Evolutionary conservation across 2,888 invertebrate species (phyloP), one percentile per base, ranked within the genome.

Genomic region (Drosophila mercatorum): DNA sequence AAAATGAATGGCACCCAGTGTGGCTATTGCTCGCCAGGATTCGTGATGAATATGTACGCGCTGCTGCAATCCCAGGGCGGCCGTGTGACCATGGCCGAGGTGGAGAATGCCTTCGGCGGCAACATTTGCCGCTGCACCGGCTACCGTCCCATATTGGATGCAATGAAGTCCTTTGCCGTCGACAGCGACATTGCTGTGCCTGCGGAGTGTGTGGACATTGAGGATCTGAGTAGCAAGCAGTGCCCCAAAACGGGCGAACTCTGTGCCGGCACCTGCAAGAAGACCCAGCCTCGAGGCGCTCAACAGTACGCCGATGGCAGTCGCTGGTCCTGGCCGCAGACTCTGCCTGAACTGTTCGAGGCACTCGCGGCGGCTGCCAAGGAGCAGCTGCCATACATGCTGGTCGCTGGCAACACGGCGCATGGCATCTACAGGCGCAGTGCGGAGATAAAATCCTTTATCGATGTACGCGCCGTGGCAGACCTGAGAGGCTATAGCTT

Each of bases 51-150:
- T 81, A 96, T 96, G 96, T 92, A 76, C 90, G 95, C 94, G 46
- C 83, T 95, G 36, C 89, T 94, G 43, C 92, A 94, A 84, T 91
- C 93, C 0, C 94, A 94, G 67, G 79, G 76, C 3, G 93, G 94
- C 41, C 92, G 93, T 26, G 83, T 95, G 34, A 94, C 94, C 1
- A 94, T 94, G 93, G 93, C 94, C 75, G 95, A 96, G 81, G 94
- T 96, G 12, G 96, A 97, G 91, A 95, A 96, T 83, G 95, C 95
- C 0, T 96, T 97, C 82, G 96, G 96, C 8, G 94, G 96, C 56
- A 96, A 96, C 78, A 95, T 97, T 36, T 97, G 97, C 80, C 94
- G 97, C 60, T 97, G 97, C 84, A 97, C 97, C 0, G 97, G 97
- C 0, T 97, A 96, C 88, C 93, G 96, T 5, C 94, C 96, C 0